Evolutionary conservation across 2,888 invertebrate genomes (phyloP).

Genomic region (Coelinius sp.): DNA sequence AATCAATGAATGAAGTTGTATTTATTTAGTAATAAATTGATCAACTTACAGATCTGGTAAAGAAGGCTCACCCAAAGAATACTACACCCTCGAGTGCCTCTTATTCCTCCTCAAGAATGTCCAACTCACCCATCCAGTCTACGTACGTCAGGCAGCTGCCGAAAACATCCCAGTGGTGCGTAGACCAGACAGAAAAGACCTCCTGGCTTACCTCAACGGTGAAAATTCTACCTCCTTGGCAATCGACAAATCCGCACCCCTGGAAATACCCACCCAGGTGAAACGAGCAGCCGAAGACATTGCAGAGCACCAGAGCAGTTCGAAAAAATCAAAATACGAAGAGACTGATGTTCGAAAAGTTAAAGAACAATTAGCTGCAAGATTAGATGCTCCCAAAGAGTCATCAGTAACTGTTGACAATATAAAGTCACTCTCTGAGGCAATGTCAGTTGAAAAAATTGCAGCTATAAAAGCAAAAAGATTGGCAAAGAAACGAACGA

Average conservation of each 20-base stretch:
- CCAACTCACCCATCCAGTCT: slow-evolving; percentile 92
- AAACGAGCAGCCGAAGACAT: slow-evolving; percentile 89
- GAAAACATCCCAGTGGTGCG: slow-evolving; percentile 95
- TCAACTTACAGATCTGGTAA: slow-evolving; percentile 84
- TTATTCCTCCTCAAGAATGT: slow-evolving; percentile 96
- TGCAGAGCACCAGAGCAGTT: slow-evolving; percentile 78
- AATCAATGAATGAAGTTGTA: too few relatives aligned
- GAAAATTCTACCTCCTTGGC: slow-evolving; percentile 92
- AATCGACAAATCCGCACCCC: slow-evolving; percentile 97
- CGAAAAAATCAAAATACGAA: slow-evolving; percentile 94
- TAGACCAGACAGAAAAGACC: slow-evolving; percentile 96
- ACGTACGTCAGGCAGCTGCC: slow-evolving; percentile 97
- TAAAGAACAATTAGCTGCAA: slow-evolving; percentile 93
- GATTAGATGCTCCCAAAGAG: slow-evolving; percentile 95
- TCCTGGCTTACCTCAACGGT: slow-evolving; percentile 95
- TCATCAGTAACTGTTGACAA: slow-evolving; percentile 94
- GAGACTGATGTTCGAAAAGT: slow-evolving; percentile 94
- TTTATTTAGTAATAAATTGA: too few relatives aligned
- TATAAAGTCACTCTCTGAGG: slow-evolving; percentile 94
- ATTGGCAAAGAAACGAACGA: slow-evolving; percentile 94
- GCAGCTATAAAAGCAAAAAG: slow-evolving; percentile 98
- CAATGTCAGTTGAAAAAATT: slow-evolving; percentile 98
- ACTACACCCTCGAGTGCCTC: slow-evolving; percentile 97
- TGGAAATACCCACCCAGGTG: slow-evolving; percentile 95
- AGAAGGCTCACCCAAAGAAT: slow-evolving; percentile 93